phyloP scores from a whole-genome alignment of 2,797 vertebrate species.

The Enteromius anoplus region DNA sequence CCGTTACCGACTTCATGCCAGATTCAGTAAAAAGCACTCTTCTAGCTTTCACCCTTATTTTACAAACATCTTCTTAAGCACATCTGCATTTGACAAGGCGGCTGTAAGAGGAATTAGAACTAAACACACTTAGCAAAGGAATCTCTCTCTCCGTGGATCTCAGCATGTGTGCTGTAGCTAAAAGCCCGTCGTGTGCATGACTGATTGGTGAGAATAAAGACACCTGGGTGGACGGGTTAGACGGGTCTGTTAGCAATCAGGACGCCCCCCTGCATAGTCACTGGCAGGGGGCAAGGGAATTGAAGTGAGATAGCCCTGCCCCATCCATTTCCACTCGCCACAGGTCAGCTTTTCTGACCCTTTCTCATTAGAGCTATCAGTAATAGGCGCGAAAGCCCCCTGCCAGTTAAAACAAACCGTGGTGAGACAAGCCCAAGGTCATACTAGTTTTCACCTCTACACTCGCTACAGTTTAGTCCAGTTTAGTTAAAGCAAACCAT shows the following conservation, averaged over 20 bases:
- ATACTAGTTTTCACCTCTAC: slow-evolving; percentile 53
- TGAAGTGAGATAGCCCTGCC: slow-evolving; percentile 70
- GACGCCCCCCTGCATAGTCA: slow-evolving; percentile 55
- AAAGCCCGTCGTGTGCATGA: slow-evolving; percentile 36
- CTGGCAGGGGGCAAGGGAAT: slow-evolving; percentile 74
- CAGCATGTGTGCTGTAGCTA: slow-evolving; percentile 41
- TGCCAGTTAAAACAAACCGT: slow-evolving; percentile 62
- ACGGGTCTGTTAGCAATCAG: slow-evolving; percentile 79
- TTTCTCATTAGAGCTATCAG: slow-evolving; percentile 78
- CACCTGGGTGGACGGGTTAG: slow-evolving; percentile 36
- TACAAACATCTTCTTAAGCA: slow-evolving; percentile 21
- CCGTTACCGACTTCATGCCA: slow-evolving; percentile 16
- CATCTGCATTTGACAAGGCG: slow-evolving; percentile 28
- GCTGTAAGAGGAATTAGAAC: slow-evolving; percentile 30
- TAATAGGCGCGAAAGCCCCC: slow-evolving; percentile 68
- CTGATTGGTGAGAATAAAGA: slow-evolving; percentile 50
- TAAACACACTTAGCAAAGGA: slow-evolving; percentile 32
- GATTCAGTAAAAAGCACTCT: slow-evolving; percentile 3
- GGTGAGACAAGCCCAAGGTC: slow-evolving; percentile 57
- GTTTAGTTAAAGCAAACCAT: slow-evolving; percentile 64
- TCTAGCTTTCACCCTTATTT: slow-evolving; percentile 21
- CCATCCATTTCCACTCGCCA: slow-evolving; percentile 77
- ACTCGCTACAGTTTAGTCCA: slow-evolving; percentile 58
- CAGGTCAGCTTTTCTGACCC: slow-evolving; percentile 71
- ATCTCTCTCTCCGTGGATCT: slow-evolving; percentile 20